Base-by-base conservation (phyloP, 2,888 invertebrate genomes). In the Arrhopalites spinosus region DNA sequence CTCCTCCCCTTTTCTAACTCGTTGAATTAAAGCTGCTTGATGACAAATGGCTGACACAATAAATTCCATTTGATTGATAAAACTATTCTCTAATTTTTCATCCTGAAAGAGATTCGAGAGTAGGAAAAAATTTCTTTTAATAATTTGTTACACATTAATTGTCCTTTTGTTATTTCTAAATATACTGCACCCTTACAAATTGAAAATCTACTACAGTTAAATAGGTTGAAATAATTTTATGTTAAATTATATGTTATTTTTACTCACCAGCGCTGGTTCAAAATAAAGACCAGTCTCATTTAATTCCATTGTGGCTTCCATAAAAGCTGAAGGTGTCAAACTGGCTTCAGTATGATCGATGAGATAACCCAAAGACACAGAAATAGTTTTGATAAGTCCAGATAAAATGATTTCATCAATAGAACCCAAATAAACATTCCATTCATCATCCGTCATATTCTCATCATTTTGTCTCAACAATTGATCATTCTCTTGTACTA, bases 311-410 rank as follows among this genome's bases (percentile, higher is more conserved):
- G 92, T 91, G 0, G 95, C 93, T 87, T 96, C 93, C 84, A 97
- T 92, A 64, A 97, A 86, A 0, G 97, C 93, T 11, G 92, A 89
- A 45, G 92, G 88, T 81, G 90, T 90, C 81, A 92, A 91, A 67
- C 90, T 87, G 0, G 91, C 88, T 85, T 96, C 95, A 90, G 97
- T 96, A 84, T 96, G 94, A 84, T 96, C 96, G 56, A 94, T 90
- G 80, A 98, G 88, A 85, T 96, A 97, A 29, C 93, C 92, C 84
- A 97, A 88, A 85, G 94, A 92, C 87, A 91, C 93, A 25, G 94
- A 94, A 67, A 94, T 90, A 0, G 92, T 90, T 84, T 91, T 91
- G 78, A 94, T 90, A 68, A 97, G 88, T 67, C 94, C 92, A 83
- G 93, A 93, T 78, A 91, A 89, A 17, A 96, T 90, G 83, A 96